Evolutionary conservation across 2,888 invertebrate genomes (phyloP).

Genomic region (Eupithecia abbreviata): DNA sequence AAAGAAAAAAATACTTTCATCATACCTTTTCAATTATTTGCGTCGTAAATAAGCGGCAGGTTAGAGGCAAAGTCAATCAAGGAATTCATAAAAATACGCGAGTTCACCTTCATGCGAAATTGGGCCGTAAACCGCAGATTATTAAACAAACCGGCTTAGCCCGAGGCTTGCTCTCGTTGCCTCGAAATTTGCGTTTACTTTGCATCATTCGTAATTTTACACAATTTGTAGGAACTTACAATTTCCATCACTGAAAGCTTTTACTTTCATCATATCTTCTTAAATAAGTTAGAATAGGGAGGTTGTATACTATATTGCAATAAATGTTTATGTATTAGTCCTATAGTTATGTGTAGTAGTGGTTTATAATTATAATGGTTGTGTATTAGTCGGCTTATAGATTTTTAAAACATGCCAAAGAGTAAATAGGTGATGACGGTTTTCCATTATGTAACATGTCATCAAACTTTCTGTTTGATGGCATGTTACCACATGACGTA

Average conservation of each 20-base stretch:
- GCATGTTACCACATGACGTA: too few species aligned
- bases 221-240: conserved; percentile 3
- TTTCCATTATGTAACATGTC: too few species aligned
- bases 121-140: conserved; percentile 26
- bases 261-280: neutral
- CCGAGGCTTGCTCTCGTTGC: conserved; percentile 6
- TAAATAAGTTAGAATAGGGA: neutral
- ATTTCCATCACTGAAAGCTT: neutral
- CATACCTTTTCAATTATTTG: conserved; percentile 32
- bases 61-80: conserved; percentile 30
- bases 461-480: too few species aligned
- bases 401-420: too few species aligned
- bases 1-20: conserved; percentile 24
- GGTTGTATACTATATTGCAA: neutral
- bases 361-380: too few species aligned
- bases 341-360: too few species aligned
- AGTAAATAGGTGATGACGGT: too few species aligned
- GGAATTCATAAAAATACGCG: conserved; percentile 32
- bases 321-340: too few species aligned
- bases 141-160: conserved; percentile 19
- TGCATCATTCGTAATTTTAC: conserved; percentile 10
- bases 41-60: conserved; percentile 31
- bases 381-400: too few species aligned
- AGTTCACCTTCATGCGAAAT: conserved; percentile 19
- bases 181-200: conserved; percentile 6